Base-by-base conservation (phyloP, 2,113 vertebrate genomes). In the Leptodactylus fuscus region DNA sequence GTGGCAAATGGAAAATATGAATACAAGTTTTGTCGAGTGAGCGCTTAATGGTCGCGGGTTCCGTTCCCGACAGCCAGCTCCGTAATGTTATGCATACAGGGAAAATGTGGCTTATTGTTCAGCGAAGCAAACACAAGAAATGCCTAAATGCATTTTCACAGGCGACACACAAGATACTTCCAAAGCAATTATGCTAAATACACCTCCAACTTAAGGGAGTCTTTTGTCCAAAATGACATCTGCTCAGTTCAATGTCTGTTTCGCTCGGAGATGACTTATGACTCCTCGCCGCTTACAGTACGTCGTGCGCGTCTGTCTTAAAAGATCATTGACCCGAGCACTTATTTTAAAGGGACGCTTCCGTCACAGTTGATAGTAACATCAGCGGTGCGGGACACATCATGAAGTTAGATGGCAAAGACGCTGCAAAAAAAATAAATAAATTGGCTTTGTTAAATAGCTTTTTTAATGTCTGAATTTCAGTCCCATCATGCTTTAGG, bases 111-210 rank as follows among this genome's bases (percentile, higher is more conserved):
- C 1, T 69, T 78, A 78, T 82, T 85, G 83, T 53, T 62, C 83
- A 69, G 18, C 24, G 60, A 48, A 78, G 74, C 74, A 53, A 51
- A 69, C 46, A 41, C 22, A 11, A 34, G 62, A 74, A 71, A 78
- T 79, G 60, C 83, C 62, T 15, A 44, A 79, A 79, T 71, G 29
- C 62, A 44, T 85, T 85, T 67, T 76, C 41, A 58, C 22, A 38
- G 38, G 75, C 44, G 71, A 46, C 51, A 32, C 41, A 62, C n/a
- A 65, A 76, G n/a, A 75, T n/a, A 34, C 27, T 55, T 75, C 69
- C 51, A 74, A 38, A 81, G 38, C 51, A 79, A 58, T 79, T 79
- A 60, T 60, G 51, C 76, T 60, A 79, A 79, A 60, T 79, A 58
- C 53, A 79, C 76, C 76, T 79, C 51, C 36, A 53, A 79, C 76